Evolutionary conservation across 2,888 invertebrate genomes (phyloP).

Genomic region (Leptothorax acervorum): DNA sequence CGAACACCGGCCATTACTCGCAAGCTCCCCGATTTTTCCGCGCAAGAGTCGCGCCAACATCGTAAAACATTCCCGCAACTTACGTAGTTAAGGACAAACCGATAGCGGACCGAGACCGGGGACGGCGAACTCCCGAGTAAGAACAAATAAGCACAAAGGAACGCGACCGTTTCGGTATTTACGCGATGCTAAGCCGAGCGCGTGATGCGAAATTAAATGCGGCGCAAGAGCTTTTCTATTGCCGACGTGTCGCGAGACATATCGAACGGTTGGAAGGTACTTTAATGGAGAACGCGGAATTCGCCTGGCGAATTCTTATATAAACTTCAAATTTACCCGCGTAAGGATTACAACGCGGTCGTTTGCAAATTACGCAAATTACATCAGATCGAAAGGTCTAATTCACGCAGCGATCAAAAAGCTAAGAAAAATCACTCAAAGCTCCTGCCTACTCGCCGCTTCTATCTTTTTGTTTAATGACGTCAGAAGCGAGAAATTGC

Average conservation of each 20-base stretch:
- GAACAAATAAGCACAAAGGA: slow-evolving; percentile 34
- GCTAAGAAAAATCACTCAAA: neutral
- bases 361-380: too few relatives aligned
- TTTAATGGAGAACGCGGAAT: neutral
- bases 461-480: too few relatives aligned
- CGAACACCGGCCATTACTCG: slow-evolving; percentile 53
- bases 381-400: neutral
- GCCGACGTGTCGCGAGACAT: slow-evolving; percentile 26
- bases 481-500: too few relatives aligned
- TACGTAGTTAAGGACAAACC: slow-evolving; percentile 53
- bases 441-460: too few relatives aligned
- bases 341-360: neutral
- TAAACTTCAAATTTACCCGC: slow-evolving; percentile 8
- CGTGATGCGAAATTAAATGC: slow-evolving; percentile 49
- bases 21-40: slow-evolving; percentile 41
- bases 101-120: slow-evolving; percentile 24
- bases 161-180: slow-evolving; percentile 41
- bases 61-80: slow-evolving; percentile 53
- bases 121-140: neutral
- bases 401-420: neutral
- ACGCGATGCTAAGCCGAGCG: slow-evolving; percentile 35
- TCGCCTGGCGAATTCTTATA: neutral
- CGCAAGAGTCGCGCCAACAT: slow-evolving; percentile 41
- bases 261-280: slow-evolving; percentile 3
- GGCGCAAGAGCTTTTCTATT: slow-evolving; percentile 20